phyloP scores from a whole-genome alignment of 2,113 vertebrate genomes.

The Macrotus californicus region DNA sequence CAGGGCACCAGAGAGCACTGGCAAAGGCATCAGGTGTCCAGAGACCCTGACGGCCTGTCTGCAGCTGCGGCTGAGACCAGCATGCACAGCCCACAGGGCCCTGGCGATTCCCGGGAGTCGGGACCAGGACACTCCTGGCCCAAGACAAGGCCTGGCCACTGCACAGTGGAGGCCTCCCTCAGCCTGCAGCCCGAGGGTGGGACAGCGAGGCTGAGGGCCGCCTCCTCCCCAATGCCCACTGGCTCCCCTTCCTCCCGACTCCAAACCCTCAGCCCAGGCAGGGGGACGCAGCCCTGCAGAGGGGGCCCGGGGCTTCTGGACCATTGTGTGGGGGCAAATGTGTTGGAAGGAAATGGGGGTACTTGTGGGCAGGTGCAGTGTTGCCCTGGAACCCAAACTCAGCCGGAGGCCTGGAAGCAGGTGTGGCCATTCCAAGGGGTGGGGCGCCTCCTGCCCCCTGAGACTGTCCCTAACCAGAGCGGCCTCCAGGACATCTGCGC shows the following conservation, averaged over 20 bases:
- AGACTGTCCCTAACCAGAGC: rapidly evolving
- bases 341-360: neutral
- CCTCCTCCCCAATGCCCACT: neutral
- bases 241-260: neutral
- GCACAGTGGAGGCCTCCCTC: rapidly evolving
- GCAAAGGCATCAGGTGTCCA: neutral
- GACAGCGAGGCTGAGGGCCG: rapidly evolving
- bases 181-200: rapidly evolving
- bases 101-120: rapidly evolving
- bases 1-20: rapidly evolving
- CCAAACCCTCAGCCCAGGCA: neutral
- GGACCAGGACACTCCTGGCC: neutral
- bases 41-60: neutral
- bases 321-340: too few species aligned
- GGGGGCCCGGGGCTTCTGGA: neutral
- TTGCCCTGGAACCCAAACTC: neutral
- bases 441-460: neutral
- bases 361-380: neutral
- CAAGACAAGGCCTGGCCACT: neutral
- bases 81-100: rapidly evolving
- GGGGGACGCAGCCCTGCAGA: neutral
- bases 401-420: neutral
- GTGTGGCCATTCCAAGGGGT: rapidly evolving
- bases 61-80: rapidly evolving
- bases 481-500: neutral